A percentile compares a stretch with the other conserved stretches of the same genome.
Conservation (phyloP, 2,888 invertebrate genomes). For the Platerodrilus igneus region DNA sequence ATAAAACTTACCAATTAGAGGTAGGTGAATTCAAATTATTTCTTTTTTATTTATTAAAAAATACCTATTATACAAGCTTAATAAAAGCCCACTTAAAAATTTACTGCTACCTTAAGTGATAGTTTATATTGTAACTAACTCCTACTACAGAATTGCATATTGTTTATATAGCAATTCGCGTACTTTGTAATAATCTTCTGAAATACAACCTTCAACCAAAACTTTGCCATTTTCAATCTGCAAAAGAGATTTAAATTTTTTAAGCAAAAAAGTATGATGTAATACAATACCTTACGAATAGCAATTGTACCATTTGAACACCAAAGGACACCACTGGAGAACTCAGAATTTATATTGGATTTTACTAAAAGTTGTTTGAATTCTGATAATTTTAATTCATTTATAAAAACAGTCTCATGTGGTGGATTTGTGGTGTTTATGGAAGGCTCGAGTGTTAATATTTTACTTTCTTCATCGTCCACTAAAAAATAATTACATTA, state of each 20-base stretch:
- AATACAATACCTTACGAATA: constrained; percentile 65
- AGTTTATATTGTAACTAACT: no score
- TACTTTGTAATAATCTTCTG: constrained; percentile 93
- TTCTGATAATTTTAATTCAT: constrained; percentile 88
- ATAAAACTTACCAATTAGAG: no score
- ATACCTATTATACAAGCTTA: no score
- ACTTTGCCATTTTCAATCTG: constrained; percentile 89
- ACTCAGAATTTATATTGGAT: constrained; percentile 76
- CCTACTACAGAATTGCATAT: constrained; percentile 88
- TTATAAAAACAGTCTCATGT: constrained; percentile 85
- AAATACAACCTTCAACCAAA: constrained; percentile 87
- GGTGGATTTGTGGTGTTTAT: constrained; percentile 54
- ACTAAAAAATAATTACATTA: constrained; percentile 39
- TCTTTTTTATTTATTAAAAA: no score
- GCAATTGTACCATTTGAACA: constrained; percentile 90
- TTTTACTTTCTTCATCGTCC: constrained; percentile 54
- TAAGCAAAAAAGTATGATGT: constrained; percentile 2
- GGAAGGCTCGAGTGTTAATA: constrained; percentile 66
- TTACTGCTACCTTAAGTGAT: no score
- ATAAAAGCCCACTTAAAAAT: no score
- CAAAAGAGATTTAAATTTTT: constrained; percentile 25
- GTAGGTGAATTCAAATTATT: no score
- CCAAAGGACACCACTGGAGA: constrained; percentile 87
- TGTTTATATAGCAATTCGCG: constrained; percentile 90
- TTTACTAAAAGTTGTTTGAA: constrained; percentile 77